Conservation (phyloP, 1,140 invertebrate species). For the Eriocheir sinensis region DNA sequence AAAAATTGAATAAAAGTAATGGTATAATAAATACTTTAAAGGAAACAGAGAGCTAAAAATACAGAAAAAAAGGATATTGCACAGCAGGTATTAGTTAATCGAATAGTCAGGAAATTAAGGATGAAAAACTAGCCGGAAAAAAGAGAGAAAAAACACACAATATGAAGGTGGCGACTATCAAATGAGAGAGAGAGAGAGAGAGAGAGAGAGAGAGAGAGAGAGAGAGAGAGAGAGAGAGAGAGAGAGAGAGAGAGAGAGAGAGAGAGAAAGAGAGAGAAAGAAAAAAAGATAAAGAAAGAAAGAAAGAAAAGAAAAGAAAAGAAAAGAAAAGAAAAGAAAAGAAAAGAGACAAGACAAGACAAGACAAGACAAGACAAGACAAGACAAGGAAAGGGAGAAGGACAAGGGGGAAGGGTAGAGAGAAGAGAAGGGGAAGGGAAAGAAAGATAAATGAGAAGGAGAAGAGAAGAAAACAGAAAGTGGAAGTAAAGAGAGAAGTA, state of each 20-base stretch:
- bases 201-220: constrained; percentile 23
- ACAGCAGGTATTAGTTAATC: no score
- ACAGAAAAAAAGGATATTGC: no score
- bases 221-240: constrained; percentile 31
- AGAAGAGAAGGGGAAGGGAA: neutral
- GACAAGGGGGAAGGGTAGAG: neutral
- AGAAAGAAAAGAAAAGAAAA: neutral
- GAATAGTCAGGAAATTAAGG: no score
- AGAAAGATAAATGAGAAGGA: neutral
- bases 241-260: neutral
- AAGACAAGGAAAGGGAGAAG: neutral
- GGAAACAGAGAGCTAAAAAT: neutral
- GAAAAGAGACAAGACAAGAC: neutral
- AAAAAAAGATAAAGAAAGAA: neutral
- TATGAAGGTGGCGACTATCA: no score
- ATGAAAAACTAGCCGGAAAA: no score
- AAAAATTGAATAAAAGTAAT: neutral
- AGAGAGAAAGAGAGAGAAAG: neutral
- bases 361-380: neutral
- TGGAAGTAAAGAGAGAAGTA: neutral
- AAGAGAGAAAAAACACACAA: no score
- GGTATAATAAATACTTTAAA: neutral
- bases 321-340: neutral
- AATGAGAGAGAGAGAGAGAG: constrained; percentile 33
- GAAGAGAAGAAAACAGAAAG: neutral